Percentiles rank a stretch among this genome's conserved stretches.
Conservation (phyloP, 2,888 invertebrate species). For the Chydorus sphaericus region DNA sequence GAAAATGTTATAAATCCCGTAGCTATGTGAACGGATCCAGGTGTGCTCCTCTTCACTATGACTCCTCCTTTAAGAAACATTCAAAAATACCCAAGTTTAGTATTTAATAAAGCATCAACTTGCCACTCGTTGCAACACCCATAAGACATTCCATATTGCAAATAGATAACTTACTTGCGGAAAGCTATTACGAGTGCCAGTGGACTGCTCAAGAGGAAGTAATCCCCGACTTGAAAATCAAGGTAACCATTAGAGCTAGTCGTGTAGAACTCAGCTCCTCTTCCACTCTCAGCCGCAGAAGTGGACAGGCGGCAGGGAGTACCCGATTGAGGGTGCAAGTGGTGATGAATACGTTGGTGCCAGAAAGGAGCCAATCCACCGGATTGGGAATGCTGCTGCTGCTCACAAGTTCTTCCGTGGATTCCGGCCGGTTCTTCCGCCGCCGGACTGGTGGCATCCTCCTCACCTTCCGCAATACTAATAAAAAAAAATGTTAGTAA, state of each 20-base stretch:
- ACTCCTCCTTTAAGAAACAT: background rate
- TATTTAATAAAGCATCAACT: too few relatives aligned
- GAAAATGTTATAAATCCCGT: conserved; percentile 94
- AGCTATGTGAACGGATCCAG: conserved; percentile 53
- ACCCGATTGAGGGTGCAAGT: conserved; percentile 24
- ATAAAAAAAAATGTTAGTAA: conserved; percentile 42
- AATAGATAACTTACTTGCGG: conserved; percentile 42
- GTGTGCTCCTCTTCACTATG: background rate
- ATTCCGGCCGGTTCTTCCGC: background rate
- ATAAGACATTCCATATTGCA: too few relatives aligned
- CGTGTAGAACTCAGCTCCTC: conserved; percentile 12
- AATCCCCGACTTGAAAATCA: conserved; percentile 87
- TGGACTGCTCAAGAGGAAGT: conserved; percentile 96
- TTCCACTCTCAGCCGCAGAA: conserved; percentile 16
- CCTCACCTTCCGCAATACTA: conserved; percentile 47
- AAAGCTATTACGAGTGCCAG: conserved; percentile 84
- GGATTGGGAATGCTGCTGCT: background rate
- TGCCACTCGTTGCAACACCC: too few relatives aligned
- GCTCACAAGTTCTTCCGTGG: background rate
- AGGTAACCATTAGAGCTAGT: conserved; percentile 31
- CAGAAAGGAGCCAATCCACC: background rate
- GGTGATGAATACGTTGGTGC: background rate
- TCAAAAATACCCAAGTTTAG: background rate
- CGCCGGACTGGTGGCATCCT: background rate
- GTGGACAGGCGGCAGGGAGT: conserved; percentile 27